phyloP scores from a whole-genome alignment of 1,140 invertebrate species.

The Triops cancriformis region DNA sequence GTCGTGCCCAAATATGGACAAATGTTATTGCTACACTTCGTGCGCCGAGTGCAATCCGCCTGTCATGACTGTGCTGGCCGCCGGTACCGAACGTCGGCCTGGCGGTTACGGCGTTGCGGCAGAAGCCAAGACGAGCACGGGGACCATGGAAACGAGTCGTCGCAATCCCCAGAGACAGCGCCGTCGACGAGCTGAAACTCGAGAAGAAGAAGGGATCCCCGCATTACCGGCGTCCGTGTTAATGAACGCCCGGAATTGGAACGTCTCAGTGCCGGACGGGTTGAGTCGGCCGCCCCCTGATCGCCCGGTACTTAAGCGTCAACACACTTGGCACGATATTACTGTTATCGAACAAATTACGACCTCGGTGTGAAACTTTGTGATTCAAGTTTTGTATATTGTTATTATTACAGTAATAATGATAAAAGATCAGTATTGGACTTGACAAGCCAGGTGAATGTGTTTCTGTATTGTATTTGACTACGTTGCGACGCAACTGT shows the following conservation, averaged over 20 bases:
- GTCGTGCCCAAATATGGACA: background rate
- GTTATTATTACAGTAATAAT: background rate
- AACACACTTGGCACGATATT: slow-evolving; percentile 28
- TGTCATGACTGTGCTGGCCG: background rate
- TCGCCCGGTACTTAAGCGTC: slow-evolving; percentile 22
- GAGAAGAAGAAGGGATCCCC: background rate
- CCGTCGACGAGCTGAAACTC: background rate
- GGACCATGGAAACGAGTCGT: background rate
- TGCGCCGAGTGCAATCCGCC: background rate
- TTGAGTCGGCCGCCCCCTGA: background rate
- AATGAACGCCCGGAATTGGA: background rate
- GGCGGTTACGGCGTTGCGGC: background rate
- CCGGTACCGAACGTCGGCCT: background rate
- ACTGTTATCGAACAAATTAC: slow-evolving; percentile 47
- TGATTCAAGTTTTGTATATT: background rate
- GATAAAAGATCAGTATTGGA: background rate
- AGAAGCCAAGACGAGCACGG: background rate
- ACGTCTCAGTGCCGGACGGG: background rate
- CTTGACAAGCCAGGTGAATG: background rate
- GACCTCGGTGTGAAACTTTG: slow-evolving; percentile 42
- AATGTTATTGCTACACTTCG: slow-evolving; percentile 11
- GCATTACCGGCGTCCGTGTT: background rate
- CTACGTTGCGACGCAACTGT: background rate
- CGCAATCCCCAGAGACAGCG: background rate
- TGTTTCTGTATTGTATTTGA: background rate